Evolutionary conservation across 1,140 invertebrate species (phyloP).

Genomic region (Aricia agestis): DNA sequence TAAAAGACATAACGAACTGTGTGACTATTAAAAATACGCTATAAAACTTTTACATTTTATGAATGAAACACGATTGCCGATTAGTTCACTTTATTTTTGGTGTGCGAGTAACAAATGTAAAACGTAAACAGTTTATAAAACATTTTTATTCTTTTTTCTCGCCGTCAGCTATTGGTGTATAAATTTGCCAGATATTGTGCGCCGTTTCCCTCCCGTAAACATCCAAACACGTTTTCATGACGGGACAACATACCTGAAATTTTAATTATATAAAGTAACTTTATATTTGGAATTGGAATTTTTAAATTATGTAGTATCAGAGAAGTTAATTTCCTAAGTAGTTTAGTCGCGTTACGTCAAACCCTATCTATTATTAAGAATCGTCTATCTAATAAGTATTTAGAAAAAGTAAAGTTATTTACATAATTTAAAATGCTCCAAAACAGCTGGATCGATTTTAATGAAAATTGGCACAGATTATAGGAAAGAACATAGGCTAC

Average conservation of each 20-base stretch:
- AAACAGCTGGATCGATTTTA: too few species aligned
- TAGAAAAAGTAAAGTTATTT: too few species aligned
- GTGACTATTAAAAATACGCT: not conserved
- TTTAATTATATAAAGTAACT: constrained; percentile 9
- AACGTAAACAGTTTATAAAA: constrained; percentile 15
- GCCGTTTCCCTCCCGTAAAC: constrained; percentile 56
- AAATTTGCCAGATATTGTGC: constrained; percentile 65
- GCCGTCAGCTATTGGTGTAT: constrained; percentile 41
- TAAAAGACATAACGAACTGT: not conserved
- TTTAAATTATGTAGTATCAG: too few species aligned
- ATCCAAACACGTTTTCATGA: constrained; percentile 63
- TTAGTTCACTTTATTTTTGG: not conserved
- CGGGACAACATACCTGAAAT: constrained; percentile 53
- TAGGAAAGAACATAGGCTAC: too few species aligned
- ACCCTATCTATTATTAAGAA: too few species aligned
- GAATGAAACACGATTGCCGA: not conserved
- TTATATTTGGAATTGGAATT: too few species aligned
- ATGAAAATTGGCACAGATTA: too few species aligned
- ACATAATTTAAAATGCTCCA: too few species aligned
- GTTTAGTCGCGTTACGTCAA: too few species aligned
- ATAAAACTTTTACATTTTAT: not conserved
- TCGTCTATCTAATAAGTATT: too few species aligned
- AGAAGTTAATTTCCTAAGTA: too few species aligned
- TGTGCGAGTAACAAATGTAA: not conserved
- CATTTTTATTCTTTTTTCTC: constrained; percentile 17